phyloP scores from a whole-genome alignment of 2,888 invertebrate species.

The Muschampia plurimacula region DNA sequence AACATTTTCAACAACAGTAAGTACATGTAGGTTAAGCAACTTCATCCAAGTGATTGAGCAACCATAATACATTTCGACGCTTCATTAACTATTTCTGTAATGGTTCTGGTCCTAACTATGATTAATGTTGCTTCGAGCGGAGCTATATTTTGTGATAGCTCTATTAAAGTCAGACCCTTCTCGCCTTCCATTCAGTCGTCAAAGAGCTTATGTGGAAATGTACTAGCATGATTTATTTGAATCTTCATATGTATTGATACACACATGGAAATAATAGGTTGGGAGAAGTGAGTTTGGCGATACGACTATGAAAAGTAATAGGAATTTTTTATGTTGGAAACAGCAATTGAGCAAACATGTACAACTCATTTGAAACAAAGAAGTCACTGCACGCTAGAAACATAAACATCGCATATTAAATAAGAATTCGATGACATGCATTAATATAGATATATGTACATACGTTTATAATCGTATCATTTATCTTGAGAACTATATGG shows the following conservation, averaged over 20 bases:
- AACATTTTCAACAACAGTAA: conserved; percentile 10
- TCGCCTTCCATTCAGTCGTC: not conserved
- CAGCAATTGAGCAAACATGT: no score
- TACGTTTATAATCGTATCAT: no score
- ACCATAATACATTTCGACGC: conserved; percentile 28
- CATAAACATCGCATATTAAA: no score
- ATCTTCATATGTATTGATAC: not conserved
- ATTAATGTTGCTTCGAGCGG: conserved; percentile 20
- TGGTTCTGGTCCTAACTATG: conserved; percentile 19
- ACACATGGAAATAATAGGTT: no score
- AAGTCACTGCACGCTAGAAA: no score
- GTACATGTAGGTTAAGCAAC: not conserved
- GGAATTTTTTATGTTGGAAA: no score
- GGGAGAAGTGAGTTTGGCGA: no score
- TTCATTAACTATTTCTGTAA: conserved; percentile 28
- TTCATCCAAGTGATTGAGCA: conserved; percentile 12
- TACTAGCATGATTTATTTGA: not conserved
- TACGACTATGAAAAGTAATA: no score
- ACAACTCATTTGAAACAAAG: no score
- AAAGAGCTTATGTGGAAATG: not conserved
- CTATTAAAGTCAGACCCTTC: conserved; percentile 22
- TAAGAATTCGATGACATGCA: no score
- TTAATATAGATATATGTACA: no score
- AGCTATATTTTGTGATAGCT: conserved; percentile 11
- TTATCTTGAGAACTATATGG: no score